Conservation (phyloP, 2,797 vertebrate genomes). For the Avahi laniger region DNA sequence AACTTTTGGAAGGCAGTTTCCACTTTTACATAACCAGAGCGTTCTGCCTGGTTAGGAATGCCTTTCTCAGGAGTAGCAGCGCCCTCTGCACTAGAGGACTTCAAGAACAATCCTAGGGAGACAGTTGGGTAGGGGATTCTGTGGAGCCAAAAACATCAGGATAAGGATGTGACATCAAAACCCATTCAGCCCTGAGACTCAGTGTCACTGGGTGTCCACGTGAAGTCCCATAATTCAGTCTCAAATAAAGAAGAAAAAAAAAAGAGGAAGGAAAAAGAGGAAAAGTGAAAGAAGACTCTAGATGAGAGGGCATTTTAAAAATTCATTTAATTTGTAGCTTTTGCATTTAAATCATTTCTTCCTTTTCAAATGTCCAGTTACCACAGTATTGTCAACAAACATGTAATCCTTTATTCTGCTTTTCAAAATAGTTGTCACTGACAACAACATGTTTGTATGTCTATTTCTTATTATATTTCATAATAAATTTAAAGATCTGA, state of each 20-base stretch:
- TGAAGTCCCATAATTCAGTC: neutral
- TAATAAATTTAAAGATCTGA: neutral
- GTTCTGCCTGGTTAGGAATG: neutral
- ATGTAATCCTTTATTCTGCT: neutral
- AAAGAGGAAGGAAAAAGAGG: neutral
- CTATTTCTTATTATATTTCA: neutral
- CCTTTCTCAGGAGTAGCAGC: neutral
- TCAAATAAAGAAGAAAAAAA: neutral
- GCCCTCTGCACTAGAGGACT: neutral
- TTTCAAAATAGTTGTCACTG: neutral
- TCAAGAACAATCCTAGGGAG: neutral
- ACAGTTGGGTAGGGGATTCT: rapidly evolving
- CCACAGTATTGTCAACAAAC: neutral
- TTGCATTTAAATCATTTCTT: neutral
- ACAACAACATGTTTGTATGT: neutral
- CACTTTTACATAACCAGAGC: neutral
- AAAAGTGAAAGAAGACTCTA: neutral
- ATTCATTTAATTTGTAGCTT: neutral
- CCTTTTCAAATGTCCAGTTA: neutral
- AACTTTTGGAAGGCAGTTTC: neutral
- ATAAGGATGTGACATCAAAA: neutral
- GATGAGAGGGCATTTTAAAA: neutral
- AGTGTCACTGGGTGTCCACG: too few relatives aligned
- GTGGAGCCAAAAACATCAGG: neutral
- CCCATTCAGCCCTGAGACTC: neutral